Conservation (phyloP, 2,797 vertebrate genomes). For the Garrulus glandarius region DNA sequence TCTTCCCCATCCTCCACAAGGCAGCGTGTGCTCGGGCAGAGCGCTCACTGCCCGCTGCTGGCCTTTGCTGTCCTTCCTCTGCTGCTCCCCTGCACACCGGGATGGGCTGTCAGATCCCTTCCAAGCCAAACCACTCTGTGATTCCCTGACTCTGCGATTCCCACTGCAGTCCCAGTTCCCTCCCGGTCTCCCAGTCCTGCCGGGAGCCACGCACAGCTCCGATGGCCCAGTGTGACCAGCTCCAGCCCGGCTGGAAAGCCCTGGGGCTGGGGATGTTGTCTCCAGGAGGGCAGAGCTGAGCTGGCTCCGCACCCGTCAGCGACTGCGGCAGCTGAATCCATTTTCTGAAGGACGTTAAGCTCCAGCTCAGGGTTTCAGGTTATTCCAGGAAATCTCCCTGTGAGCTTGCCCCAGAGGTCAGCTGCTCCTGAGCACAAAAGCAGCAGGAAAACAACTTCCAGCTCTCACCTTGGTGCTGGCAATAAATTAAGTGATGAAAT, state of each 20-base stretch:
- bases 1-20: neutral
- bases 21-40: neutral
- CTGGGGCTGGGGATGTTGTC: too few relatives aligned
- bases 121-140: neutral
- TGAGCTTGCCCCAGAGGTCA: neutral
- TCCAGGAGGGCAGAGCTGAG: neutral
- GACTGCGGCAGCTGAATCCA: neutral
- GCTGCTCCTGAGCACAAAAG: neutral
- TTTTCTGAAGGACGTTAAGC: neutral
- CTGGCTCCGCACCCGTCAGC: neutral
- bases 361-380: neutral
- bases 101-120: neutral
- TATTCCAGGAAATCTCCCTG: neutral
- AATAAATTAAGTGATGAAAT: neutral
- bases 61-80: neutral
- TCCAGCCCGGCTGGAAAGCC: neutral
- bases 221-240: neutral
- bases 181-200: neutral
- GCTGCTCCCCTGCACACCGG: neutral
- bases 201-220: accelerated
- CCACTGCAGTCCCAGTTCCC: neutral
- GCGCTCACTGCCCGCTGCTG: accelerated
- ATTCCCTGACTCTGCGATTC: neutral
- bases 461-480: neutral
- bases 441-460: neutral